Percentiles rank a stretch among this genome's conserved stretches.
Conservation (phyloP, 2,888 invertebrate genomes). For the Cylindroiulus punctatus region DNA sequence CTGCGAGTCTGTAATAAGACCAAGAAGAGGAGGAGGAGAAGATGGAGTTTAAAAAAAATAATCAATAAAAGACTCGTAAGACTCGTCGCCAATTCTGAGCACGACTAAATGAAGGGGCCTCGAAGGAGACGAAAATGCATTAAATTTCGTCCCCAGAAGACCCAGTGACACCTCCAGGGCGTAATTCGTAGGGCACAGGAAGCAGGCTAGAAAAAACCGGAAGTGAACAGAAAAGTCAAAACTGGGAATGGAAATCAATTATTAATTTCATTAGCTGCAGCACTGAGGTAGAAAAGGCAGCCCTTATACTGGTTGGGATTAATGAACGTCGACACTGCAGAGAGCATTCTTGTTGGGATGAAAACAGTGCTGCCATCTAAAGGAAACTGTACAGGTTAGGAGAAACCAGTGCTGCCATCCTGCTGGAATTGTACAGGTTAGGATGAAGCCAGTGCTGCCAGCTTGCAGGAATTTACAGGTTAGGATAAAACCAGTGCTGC, state of each 20-base stretch:
- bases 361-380: too few species aligned
- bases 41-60: constrained; percentile 13
- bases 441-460: too few species aligned
- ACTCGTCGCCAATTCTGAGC: neutral
- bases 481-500: too few species aligned
- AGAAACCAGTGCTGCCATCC: too few species aligned
- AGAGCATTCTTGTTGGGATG: too few species aligned
- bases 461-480: too few species aligned
- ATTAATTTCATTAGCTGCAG: neutral
- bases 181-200: neutral
- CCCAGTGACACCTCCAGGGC: neutral
- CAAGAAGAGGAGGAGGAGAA: neutral
- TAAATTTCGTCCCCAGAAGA: constrained; percentile 3
- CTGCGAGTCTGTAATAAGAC: neutral
- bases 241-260: neutral
- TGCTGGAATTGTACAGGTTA: too few species aligned
- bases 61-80: constrained; percentile 4
- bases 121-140: constrained; percentile 27
- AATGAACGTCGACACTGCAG: too few species aligned
- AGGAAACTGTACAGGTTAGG: too few species aligned
- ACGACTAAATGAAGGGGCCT: constrained; percentile 26
- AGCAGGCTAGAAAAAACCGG: neutral
- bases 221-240: neutral
- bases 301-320: neutral
- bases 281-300: neutral